Evolutionary conservation across 2,888 invertebrate genomes (phyloP), one percentile per base, ranked within the genome.

Genomic region (Chloroclysta siterata): DNA sequence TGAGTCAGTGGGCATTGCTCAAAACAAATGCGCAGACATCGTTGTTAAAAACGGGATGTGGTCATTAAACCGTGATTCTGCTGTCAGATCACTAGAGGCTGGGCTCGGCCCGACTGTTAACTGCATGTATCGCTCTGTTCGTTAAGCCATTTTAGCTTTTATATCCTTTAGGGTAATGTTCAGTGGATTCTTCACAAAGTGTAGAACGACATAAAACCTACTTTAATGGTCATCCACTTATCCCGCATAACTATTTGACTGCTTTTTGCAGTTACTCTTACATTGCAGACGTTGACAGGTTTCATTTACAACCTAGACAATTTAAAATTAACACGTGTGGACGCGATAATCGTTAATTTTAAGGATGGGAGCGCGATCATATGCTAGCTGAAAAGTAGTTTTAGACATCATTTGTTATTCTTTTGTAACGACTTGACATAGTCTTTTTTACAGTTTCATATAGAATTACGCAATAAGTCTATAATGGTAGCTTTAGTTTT

Each of bases 31-130:
- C 83, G 81, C 87, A 85, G 83, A 85, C 88, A 79, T 77, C 77
- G 83, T 80, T 82, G 83, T 82, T 85, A 79, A 79, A 80, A 84
- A 87, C 91, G 90, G 89, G 92, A 92, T 90, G 89, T 88, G 88
- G 86, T 85, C 89, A 88, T 90, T 90, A 89, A 87, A 84, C 89
- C 74, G 90, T 86, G 90, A 91, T 91, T 91, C 85, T 84, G 78
- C 81, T 79, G 79, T 81, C 78, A 72, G 80, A 77, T 77, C 78
- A 77, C 76, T 79, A 72, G 71, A 73, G 70, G 70, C 71, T 72
- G 66, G 66, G 75, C 55, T 53, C 72, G 67, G 68, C 71, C 29
- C 51, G 60, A 44, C 57, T 53, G 60, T 59, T 39, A 42, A 57
- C 64, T 58, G 57, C 60, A 47, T 47, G 50, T 48, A 56, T 62